Evolutionary conservation across 2,888 invertebrate genomes (phyloP).

Genomic region (Eristalis tenax): DNA sequence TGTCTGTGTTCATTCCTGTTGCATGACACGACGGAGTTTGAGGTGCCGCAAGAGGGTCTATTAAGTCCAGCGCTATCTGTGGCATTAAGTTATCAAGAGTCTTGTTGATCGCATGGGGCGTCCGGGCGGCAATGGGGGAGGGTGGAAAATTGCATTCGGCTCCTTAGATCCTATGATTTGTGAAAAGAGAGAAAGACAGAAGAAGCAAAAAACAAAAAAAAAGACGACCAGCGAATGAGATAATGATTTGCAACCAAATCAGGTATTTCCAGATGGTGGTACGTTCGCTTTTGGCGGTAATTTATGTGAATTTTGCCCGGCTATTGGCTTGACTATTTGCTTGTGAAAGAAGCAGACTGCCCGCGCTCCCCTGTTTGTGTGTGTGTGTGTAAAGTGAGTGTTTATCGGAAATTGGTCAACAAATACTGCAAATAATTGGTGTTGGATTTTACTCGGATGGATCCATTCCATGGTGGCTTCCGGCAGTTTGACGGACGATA

Average conservation of each 20-base stretch:
- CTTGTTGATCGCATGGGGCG: background rate
- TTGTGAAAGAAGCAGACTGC: background rate
- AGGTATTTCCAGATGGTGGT: conserved; percentile 39
- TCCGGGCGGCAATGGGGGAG: background rate
- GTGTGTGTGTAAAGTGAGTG: background rate
- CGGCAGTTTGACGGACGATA: background rate
- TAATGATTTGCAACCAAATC: conserved; percentile 61
- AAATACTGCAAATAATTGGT: background rate
- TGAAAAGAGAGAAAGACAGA: background rate
- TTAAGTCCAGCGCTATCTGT: conserved; percentile 47
- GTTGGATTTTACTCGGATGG: background rate
- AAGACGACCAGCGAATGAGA: conserved; percentile 15
- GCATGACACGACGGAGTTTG: conserved; percentile 42
- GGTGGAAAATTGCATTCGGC: conserved; percentile 59
- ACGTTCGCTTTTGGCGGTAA: conserved; percentile 23
- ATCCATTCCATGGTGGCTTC: background rate
- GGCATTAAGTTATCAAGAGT: conserved; percentile 64
- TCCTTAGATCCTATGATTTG: conserved; percentile 64
- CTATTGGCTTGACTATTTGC: background rate
- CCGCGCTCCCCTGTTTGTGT: background rate
- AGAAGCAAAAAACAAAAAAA: background rate
- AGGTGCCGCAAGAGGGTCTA: conserved; percentile 29
- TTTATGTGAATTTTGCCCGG: conserved; percentile 44
- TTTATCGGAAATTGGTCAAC: conserved; percentile 1
- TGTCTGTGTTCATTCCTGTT: conserved; percentile 3